A percentile compares a stretch with the other conserved stretches of the same genome.
phyloP scores from a whole-genome alignment of 2,888 invertebrate species.

The Drosophila conformis region DNA sequence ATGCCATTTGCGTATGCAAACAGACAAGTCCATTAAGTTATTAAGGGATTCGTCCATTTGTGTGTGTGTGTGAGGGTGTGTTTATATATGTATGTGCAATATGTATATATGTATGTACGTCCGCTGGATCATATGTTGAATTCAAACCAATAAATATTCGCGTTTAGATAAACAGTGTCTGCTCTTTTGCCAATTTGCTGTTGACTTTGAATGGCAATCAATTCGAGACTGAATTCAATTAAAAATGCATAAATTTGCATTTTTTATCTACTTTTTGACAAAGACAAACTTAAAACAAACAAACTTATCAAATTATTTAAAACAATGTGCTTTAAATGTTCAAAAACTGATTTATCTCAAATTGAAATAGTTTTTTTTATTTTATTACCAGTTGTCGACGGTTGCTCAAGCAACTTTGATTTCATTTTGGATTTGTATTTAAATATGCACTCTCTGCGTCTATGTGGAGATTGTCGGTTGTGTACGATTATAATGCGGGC shows the following conservation, averaged over 20 bases:
- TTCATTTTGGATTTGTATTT: not conserved
- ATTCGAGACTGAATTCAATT: conserved; percentile 59
- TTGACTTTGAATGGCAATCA: conserved; percentile 35
- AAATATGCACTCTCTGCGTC: not conserved
- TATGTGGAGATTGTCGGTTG: not conserved
- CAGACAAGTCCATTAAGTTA: conserved; percentile 77
- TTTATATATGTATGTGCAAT: not conserved
- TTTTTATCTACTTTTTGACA: conserved; percentile 34
- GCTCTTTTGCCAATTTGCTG: conserved; percentile 16
- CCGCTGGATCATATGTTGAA: conserved; percentile 8
- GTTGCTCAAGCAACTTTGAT: not conserved
- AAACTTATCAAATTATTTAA: conserved; percentile 10
- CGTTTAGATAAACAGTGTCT: conserved; percentile 14
- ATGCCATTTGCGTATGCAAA: conserved; percentile 53
- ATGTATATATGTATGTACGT: not conserved
- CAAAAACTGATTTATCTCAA: not conserved
- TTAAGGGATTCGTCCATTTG: conserved; percentile 62
- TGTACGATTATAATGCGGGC: not conserved
- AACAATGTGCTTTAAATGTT: not conserved
- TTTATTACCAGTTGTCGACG: not conserved
- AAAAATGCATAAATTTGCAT: conserved; percentile 66
- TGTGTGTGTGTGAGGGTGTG: not conserved
- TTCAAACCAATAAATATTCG: conserved; percentile 18
- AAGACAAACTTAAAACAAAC: conserved; percentile 10
- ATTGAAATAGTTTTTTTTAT: not conserved